Percentiles rank a stretch among this genome's conserved stretches.
Evolutionary conservation across 2,797 vertebrate genomes (phyloP).

Genomic region (Acrossocheilus wenchowensis): DNA sequence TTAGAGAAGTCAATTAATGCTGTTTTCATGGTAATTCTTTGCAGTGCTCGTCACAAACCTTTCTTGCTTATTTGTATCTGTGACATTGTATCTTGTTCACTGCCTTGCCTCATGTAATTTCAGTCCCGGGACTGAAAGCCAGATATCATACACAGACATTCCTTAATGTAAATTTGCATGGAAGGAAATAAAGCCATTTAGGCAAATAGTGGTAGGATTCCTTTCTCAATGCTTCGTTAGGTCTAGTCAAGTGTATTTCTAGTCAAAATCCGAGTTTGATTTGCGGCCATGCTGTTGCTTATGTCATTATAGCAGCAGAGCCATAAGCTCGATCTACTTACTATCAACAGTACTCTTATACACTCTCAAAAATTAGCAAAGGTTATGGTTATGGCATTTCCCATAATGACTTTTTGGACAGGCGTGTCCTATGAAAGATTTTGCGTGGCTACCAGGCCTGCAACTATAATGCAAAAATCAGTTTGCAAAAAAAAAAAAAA

Average conservation of each 20-base stretch:
- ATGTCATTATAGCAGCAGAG: slow-evolving; percentile 37
- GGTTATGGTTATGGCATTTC: not conserved
- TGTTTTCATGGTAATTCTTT: slow-evolving; percentile 57
- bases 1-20: slow-evolving; percentile 64
- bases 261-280: slow-evolving; percentile 6
- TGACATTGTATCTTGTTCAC: slow-evolving; percentile 52
- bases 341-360: slow-evolving; percentile 19
- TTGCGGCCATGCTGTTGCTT: slow-evolving; percentile 28
- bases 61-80: slow-evolving; percentile 52
- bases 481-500: not conserved
- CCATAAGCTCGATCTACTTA: slow-evolving; percentile 1
- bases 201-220: slow-evolving; percentile 53
- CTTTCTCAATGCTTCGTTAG: slow-evolving; percentile 33
- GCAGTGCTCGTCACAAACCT: slow-evolving; percentile 55
- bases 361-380: not conserved
- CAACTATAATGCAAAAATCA: slow-evolving; percentile 23
- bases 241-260: slow-evolving; percentile 30
- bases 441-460: slow-evolving; percentile 18
- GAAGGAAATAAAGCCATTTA: slow-evolving; percentile 61
- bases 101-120: slow-evolving; percentile 48
- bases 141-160: slow-evolving; percentile 53
- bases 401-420: slow-evolving; percentile 28
- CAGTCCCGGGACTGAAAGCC: slow-evolving; percentile 43
- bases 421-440: slow-evolving; percentile 15
- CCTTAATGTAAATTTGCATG: slow-evolving; percentile 57